Conservation (phyloP, 2,888 invertebrate species). For the Pseudococcus jackbeardsleyi region DNA sequence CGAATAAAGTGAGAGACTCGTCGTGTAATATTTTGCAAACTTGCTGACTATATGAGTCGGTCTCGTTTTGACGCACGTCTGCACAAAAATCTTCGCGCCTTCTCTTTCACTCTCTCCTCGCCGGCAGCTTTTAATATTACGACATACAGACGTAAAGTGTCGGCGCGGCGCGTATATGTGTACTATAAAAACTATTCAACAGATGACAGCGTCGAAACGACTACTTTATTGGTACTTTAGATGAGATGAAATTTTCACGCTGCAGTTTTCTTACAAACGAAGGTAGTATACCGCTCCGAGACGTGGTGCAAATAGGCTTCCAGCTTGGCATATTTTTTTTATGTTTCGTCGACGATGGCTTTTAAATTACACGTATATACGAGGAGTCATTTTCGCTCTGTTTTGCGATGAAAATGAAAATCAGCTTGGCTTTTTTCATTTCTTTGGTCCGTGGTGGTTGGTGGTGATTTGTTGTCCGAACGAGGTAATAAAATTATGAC, state of each 20-base stretch:
- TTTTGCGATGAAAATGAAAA: not conserved
- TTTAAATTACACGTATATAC: constrained; percentile 7
- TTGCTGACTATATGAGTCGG: constrained; percentile 52
- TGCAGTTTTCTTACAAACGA: constrained; percentile 29
- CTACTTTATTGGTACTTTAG: constrained; percentile 60
- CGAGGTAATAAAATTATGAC: not conserved
- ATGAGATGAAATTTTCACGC: constrained; percentile 46
- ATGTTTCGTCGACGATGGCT: constrained; percentile 37
- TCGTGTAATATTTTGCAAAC: constrained; percentile 11
- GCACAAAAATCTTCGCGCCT: not conserved
- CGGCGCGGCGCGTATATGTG: not conserved
- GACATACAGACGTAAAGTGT: not conserved
- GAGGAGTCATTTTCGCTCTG: not conserved
- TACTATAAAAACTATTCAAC: constrained; percentile 56
- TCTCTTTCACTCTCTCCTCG: not conserved
- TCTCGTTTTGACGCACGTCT: constrained; percentile 29
- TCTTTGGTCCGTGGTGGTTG: too few relatives aligned
- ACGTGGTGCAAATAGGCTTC: not conserved
- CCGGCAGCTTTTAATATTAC: constrained; percentile 16
- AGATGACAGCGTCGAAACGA: constrained; percentile 63
- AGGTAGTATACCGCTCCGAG: not conserved
- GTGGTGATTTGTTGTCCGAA: too few relatives aligned
- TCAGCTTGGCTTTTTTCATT: not conserved
- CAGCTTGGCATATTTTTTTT: constrained; percentile 36
- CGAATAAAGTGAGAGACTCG: too few relatives aligned